A percentile compares a stretch with the other conserved stretches of the same genome.
These are phyloP conservation scores for Ctenicera cuprea DNA, from an alignment of 2,888 invertebrate species.

Conservation along the genomic window DNA sequence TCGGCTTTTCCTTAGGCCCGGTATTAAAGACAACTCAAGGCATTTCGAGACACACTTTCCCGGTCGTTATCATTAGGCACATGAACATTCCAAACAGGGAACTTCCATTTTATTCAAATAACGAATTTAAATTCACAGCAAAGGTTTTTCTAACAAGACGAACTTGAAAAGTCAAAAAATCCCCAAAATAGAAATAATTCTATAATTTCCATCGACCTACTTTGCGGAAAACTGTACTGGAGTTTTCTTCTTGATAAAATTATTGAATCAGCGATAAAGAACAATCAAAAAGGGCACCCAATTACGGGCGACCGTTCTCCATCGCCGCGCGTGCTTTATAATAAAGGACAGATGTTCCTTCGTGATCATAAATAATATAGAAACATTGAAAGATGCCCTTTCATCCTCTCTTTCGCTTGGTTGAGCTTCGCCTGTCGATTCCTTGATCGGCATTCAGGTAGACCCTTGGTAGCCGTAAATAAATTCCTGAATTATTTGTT, in stretches of 20 bases:
- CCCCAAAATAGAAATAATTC: background rate
- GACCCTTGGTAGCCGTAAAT: constrained; percentile 57
- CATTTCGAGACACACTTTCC: background rate
- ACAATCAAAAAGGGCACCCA: constrained; percentile 34
- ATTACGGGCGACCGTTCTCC: constrained; percentile 23
- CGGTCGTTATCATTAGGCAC: constrained; percentile 2
- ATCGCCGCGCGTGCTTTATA: constrained; percentile 62
- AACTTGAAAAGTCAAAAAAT: too few relatives aligned
- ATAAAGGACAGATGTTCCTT: constrained; percentile 63
- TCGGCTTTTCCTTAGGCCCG: background rate
- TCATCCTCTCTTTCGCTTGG: constrained; percentile 65
- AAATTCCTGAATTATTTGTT: constrained; percentile 55
- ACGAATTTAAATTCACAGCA: background rate
- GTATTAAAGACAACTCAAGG: background rate
- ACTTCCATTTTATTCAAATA: background rate
- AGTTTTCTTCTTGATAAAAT: background rate
- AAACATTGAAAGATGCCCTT: constrained; percentile 67
- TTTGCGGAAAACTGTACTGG: background rate
- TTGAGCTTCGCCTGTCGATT: constrained; percentile 63
- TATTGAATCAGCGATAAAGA: constrained; percentile 33
- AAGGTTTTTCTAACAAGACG: background rate
- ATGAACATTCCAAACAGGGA: constrained; percentile 3
- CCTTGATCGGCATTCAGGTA: constrained; percentile 62
- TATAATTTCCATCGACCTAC: background rate
- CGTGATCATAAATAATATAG: constrained; percentile 67